Base-by-base conservation (phyloP, 2,113 vertebrate genomes). In the Phrynosoma platyrhinos region DNA sequence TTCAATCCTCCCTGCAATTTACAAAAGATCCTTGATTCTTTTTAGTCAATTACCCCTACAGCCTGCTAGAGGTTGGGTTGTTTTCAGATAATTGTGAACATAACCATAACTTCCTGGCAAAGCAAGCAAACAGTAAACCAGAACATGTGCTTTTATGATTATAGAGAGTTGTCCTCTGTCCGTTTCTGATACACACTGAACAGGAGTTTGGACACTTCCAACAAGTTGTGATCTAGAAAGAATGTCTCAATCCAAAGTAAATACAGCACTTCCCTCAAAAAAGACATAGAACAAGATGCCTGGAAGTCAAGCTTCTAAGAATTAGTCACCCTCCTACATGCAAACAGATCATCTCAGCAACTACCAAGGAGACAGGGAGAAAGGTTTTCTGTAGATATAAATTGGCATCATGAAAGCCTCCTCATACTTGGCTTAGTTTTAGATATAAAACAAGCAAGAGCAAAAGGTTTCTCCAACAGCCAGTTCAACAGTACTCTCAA, bases 261-360 rank as follows among this genome's bases (percentile, higher is more conserved):
- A 89, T 82, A 74, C 75, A 88, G 88, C 79, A 75, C 85, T 91
- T 89, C 83, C 71, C 90, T 85, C 87, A 94, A 92, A 47, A 36
- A 87, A 88, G 82, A 30, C 86, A 92, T 75, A 86, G 83, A 66
- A 85, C 76, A 84, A 92, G 90, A 91, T 94, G 93, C 88, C 90
- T 92, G 92, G 87, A 94, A 95, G 90, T 77, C 88, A 90, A 0
- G 0, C 82, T 88, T 88, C 82, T 87, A 88, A 86, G 91, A 91
- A 93, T 93, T 94, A 95, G 91, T 95, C 95, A 95, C 83, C 42
- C 92, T 95, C 88, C 83, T 90, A 30, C 53, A 68, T 27, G 74
- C 2, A 71, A n/a, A 42, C 86, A 91, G 72, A 88, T 90, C 62
- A 87, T 47, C 86, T 85, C 92, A 92, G 90, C 85, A 9, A 88